phyloP scores from a whole-genome alignment of 2,888 invertebrate species.

The Crossocerus cetratus region DNA sequence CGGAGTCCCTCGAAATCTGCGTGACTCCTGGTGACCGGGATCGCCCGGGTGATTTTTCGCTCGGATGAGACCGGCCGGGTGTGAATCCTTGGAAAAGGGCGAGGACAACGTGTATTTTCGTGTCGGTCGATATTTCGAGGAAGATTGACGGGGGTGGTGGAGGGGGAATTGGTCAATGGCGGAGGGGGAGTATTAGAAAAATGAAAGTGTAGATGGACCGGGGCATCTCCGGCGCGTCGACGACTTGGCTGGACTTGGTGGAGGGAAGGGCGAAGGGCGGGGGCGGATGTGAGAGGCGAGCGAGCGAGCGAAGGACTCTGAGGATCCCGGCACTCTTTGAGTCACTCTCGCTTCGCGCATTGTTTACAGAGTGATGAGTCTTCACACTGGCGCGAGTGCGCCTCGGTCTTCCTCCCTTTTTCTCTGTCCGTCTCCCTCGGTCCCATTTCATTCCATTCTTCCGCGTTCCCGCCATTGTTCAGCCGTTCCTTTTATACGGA shows the following conservation, averaged over 20 bases:
- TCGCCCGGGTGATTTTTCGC: constrained; percentile 18
- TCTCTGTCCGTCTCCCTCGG: constrained; percentile 64
- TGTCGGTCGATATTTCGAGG: no score
- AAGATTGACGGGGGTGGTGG: not conserved
- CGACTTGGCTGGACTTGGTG: no score
- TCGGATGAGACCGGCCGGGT: not conserved
- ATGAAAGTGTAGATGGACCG: constrained; percentile 45
- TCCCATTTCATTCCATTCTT: constrained; percentile 74
- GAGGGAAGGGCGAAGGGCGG: not conserved
- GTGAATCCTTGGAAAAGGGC: no score
- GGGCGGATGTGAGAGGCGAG: not conserved
- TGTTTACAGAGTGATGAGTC: constrained; percentile 77
- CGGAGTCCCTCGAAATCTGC: constrained; percentile 53
- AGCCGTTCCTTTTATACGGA: constrained; percentile 74
- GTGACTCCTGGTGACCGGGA: constrained; percentile 51
- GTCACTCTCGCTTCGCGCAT: constrained; percentile 71
- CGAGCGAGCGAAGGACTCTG: constrained; percentile 54
- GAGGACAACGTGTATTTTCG: no score
- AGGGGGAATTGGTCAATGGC: constrained; percentile 26
- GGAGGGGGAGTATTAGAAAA: constrained; percentile 49
- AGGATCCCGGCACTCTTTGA: constrained; percentile 68
- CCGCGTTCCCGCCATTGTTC: constrained; percentile 74
- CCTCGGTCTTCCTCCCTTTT: constrained; percentile 57
- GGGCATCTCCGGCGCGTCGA: constrained; percentile 22
- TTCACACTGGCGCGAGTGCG: constrained; percentile 70